Conservation (phyloP, 2,113 vertebrate species). For the Corythornis vintsioides region DNA sequence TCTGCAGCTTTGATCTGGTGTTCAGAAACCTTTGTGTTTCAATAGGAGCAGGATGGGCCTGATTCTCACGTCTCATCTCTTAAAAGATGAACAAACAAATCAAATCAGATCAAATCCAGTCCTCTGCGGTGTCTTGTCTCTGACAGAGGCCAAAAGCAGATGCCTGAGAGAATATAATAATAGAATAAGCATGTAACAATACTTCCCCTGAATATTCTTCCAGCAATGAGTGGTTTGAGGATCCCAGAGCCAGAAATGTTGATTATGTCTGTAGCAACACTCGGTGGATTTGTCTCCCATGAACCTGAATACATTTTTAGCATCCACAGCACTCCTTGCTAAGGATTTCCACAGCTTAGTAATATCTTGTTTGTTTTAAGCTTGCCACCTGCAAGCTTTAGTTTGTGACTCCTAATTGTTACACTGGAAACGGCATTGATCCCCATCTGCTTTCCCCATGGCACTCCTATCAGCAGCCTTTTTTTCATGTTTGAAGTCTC, state of each 20-base stretch:
- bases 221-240: not conserved
- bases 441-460: not conserved
- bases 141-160: not conserved
- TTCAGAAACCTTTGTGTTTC: not conserved
- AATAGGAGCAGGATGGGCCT: not conserved
- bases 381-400: not conserved
- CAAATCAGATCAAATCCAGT: not conserved
- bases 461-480: not conserved
- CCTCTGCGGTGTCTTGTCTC: not conserved
- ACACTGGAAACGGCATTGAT: not conserved
- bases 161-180: not conserved
- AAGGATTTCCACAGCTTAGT: not conserved
- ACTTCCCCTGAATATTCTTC: not conserved
- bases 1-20: not conserved
- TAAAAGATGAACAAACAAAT: not conserved
- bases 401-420: not conserved
- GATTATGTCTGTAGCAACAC: not conserved
- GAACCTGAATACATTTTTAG: not conserved
- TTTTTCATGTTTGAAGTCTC: not conserved
- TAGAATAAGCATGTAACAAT: not conserved
- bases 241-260: not conserved
- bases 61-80: not conserved
- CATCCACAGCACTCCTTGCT: not conserved
- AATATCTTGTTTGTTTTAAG: slow-evolving; percentile 5
- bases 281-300: not conserved